Conservation (phyloP, 2,797 vertebrate species). For the Gambusia yucatana region DNA sequence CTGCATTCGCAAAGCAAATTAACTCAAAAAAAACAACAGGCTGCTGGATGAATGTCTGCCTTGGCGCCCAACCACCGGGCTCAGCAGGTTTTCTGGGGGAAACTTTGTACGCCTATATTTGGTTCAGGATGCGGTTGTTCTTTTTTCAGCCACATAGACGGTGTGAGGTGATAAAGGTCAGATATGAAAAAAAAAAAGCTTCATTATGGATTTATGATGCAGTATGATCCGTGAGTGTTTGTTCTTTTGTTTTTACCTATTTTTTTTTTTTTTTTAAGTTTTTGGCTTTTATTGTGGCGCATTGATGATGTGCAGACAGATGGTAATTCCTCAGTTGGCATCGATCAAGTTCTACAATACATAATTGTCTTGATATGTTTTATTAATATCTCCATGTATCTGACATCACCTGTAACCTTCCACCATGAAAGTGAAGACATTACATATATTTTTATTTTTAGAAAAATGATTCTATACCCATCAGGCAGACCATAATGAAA, state of each 20-base stretch:
- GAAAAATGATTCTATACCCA: background rate
- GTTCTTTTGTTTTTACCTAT: background rate
- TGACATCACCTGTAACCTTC: background rate
- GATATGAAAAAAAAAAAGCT: background rate
- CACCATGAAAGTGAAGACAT: background rate
- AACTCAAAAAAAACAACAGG: background rate
- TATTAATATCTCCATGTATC: background rate
- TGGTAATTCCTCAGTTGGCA: background rate
- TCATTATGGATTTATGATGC: background rate
- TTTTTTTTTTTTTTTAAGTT: background rate
- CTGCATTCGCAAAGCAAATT: background rate
- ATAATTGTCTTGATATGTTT: background rate
- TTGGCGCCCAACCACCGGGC: too few species aligned
- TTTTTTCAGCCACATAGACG: background rate
- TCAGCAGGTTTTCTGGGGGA: too few species aligned
- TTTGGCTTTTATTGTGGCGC: background rate
- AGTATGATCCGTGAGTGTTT: background rate
- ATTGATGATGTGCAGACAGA: background rate
- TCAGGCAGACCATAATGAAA: background rate
- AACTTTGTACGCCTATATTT: too few species aligned
- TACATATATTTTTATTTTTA: background rate
- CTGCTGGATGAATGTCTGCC: too few species aligned
- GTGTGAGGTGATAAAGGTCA: background rate
- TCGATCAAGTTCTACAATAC: background rate
- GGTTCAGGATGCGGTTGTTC: background rate